A percentile compares a stretch with the other conserved stretches of the same genome.
Evolutionary conservation across 2,113 vertebrate genomes (phyloP).

Genomic region (Tychaedon coryphoeus): DNA sequence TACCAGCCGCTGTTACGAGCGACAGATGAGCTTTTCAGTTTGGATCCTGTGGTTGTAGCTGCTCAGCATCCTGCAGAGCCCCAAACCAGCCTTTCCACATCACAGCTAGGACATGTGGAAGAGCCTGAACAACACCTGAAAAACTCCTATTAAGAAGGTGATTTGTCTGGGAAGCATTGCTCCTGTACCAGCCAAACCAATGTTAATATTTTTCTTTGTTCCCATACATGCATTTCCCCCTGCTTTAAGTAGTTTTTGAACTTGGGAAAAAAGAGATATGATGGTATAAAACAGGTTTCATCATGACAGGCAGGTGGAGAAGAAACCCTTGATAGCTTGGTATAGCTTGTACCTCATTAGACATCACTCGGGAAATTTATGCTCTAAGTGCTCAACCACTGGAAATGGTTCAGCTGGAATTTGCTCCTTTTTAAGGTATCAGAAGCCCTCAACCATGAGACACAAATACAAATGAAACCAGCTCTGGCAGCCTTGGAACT

Average conservation of each 20-base stretch:
- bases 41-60: neutral
- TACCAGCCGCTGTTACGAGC: neutral
- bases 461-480: conserved; percentile 35
- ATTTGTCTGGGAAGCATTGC: neutral
- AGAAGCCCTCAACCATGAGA: conserved; percentile 33
- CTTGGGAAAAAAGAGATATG: neutral
- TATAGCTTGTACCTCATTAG: neutral
- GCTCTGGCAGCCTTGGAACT: conserved; percentile 19
- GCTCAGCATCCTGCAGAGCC: neutral
- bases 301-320: neutral
- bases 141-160: neutral
- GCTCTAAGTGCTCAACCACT: neutral
- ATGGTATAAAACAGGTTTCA: neutral
- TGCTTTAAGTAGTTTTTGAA: neutral
- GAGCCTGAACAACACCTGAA: neutral
- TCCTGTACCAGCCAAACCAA: neutral
- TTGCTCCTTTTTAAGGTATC: conserved; percentile 12
- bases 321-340: neutral
- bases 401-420: conserved; percentile 19
- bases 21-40: neutral
- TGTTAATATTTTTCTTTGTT: neutral
- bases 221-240: neutral
- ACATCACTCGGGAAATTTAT: neutral
- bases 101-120: neutral
- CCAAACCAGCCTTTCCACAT: neutral